Base-by-base conservation (phyloP, 2,888 invertebrate genomes). In the Eucera pruinosa region DNA sequence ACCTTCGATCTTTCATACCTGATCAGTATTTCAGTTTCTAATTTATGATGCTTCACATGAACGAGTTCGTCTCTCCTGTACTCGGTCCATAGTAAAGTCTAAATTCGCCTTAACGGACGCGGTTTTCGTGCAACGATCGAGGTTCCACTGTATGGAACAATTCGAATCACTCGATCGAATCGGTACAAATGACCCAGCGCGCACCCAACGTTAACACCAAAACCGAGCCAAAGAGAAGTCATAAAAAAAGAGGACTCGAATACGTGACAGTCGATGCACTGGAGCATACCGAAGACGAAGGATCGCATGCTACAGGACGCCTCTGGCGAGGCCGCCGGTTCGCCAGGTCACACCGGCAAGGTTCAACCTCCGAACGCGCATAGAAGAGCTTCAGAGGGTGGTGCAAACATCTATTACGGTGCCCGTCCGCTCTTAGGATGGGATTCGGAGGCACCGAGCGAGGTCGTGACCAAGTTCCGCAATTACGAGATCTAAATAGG, bases 201-300 rank as follows among this genome's bases (percentile, higher is more conserved):
- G n/a, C 5, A n/a, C 41, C n/a, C 41, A 41, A 41, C 3, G 3
- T 9, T 15, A 15, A 15, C 30, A 2, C 30, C 30, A 5, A 41
- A 18, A 43, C 7, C 3, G 5, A 2, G 4, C 47, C n/a, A 48
- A 30, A 25, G 30, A 41, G 18, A 23, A 7, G 2, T 1, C 2
- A 20, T 9, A 25, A 48, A 48, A 20, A 45, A 39, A 55, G 20
- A 13, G n/a, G 6, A 55, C 41, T 58, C 9, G 39, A 58, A 61
- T 50, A 11, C 64, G 30, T 50, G 20, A 3, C 94, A 98, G 95
- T 97, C 97, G 62, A 97, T 98, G 97, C 98, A 98, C 91, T 98
- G 98, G 98, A 95, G 96, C 80, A 96, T 96, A 78, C 96, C 97
- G 45, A 97, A 97, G 92, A 97, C 97, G 85, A 97, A 97, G 93